Conservation (phyloP, 2,113 vertebrate genomes). For the Ptilorrhoa leucosticta region DNA sequence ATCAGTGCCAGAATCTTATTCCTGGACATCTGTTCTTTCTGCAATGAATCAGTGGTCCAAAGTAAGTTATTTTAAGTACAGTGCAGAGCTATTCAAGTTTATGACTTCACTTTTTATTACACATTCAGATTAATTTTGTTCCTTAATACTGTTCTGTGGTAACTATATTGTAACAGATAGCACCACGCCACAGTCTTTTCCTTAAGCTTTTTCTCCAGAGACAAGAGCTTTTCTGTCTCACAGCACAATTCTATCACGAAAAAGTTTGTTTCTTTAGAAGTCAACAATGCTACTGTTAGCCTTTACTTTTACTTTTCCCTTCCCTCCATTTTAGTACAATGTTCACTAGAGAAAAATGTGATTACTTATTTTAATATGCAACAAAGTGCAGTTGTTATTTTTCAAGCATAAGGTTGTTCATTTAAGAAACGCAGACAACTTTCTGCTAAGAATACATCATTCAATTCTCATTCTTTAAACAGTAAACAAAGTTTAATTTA, state of each 20-base stretch:
- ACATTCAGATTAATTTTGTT: background rate
- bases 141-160: background rate
- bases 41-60: background rate
- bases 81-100: background rate
- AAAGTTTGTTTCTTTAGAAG: background rate
- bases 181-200: background rate
- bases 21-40: background rate
- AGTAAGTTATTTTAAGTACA: background rate
- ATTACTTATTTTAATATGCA: background rate
- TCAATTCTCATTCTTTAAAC: background rate
- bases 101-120: background rate
- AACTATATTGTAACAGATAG: background rate
- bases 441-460: background rate
- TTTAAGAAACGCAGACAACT: background rate
- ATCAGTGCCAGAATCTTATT: background rate
- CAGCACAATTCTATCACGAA: background rate
- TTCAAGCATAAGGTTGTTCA: background rate
- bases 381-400: background rate
- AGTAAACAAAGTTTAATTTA: background rate
- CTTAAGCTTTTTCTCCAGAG: background rate
- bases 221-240: background rate
- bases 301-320: background rate
- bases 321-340: background rate
- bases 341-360: background rate
- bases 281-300: background rate